Evolutionary conservation across 1,140 invertebrate species (phyloP), one percentile per base, ranked within the genome.

Genomic region (Sminthurinus signatus): DNA sequence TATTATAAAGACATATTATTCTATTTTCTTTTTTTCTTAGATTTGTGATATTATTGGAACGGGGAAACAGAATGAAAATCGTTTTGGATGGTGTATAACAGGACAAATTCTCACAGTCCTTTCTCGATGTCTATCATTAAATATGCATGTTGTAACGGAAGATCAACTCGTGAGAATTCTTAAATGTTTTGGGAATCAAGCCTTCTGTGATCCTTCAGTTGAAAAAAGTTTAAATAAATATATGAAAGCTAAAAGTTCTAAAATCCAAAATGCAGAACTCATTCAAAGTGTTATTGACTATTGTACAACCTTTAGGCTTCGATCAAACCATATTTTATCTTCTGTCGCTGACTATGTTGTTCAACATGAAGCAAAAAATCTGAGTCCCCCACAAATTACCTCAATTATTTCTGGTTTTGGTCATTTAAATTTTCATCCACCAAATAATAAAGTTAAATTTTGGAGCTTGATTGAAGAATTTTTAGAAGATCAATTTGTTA

Each of bases 321-420:
- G 81, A 43, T 86, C 83, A 72, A 60, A 74, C 8, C 61, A 74
- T 21, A 82, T 88, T 67, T 74, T 88, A 23, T 76, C 84, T 60
- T 77, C 76, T 39, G 82, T 81, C 65, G 80, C 78, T 29, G 74
- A 81, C 59, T 85, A 84, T 73, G 81, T 87, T 70, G 74, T 81
- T 8, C 77, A 73, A n/a, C 75, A 83, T 70, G 31, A 56, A 69
- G 77, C 74, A n/a, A 69, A 72, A 17, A 67, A 75, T 57, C 75
- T 87, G 39, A 76, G 81, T 58, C 72, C 80, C 0, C 75, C 78
- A 58, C 79, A 82, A 70, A 65, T 87, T 12, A 80, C 82, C 57
- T 78, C 80, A 1, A 77, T 88, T 28, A 76, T 88, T 43, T 79
- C 77, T 62, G 75, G 83, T 10, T 84, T 85, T 76, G 88, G 87